Percentiles rank a stretch among this genome's conserved stretches.
phyloP scores from a whole-genome alignment of 92 coral and sea anemone genomes.

The Epizoanthus ramosus region DNA sequence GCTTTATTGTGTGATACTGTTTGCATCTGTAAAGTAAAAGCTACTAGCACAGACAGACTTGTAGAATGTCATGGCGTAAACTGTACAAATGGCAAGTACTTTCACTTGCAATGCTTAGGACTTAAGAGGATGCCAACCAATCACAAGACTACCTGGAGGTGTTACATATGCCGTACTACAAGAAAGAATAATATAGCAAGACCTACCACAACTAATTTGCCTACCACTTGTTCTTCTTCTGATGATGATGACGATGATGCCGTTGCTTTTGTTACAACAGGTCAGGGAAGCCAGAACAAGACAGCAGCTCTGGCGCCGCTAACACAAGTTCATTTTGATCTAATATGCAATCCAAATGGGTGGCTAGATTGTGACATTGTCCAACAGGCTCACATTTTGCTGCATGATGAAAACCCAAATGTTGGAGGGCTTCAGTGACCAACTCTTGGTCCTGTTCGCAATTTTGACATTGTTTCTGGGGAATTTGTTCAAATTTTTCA shows the following conservation, averaged over 20 bases:
- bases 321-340: neutral
- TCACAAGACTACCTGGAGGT: slow-evolving; percentile 61
- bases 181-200: neutral
- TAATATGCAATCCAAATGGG: slow-evolving; percentile 16
- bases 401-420: slow-evolving; percentile 1
- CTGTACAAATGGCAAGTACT: slow-evolving; percentile 51
- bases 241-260: slow-evolving; percentile 45
- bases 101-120: slow-evolving; percentile 54
- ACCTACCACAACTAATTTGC: neutral
- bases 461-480: slow-evolving; percentile 36
- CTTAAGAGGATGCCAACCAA: slow-evolving; percentile 55
- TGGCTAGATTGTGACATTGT: slow-evolving; percentile 37
- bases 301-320: neutral
- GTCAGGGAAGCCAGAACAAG: slow-evolving; percentile 12
- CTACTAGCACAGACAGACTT: slow-evolving; percentile 46
- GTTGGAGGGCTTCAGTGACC: slow-evolving; percentile 34
- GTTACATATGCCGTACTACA: slow-evolving; percentile 45
- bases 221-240: slow-evolving; percentile 26
- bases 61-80: slow-evolving; percentile 52
- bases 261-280: slow-evolving; percentile 5
- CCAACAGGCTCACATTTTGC: slow-evolving; percentile 19
- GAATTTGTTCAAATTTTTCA: slow-evolving; percentile 56
- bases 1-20: slow-evolving; percentile 18
- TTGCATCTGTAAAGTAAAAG: slow-evolving; percentile 30
- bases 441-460: slow-evolving; percentile 23